phyloP scores from a whole-genome alignment of 2,888 invertebrate genomes.

The Xestia xanthographa region DNA sequence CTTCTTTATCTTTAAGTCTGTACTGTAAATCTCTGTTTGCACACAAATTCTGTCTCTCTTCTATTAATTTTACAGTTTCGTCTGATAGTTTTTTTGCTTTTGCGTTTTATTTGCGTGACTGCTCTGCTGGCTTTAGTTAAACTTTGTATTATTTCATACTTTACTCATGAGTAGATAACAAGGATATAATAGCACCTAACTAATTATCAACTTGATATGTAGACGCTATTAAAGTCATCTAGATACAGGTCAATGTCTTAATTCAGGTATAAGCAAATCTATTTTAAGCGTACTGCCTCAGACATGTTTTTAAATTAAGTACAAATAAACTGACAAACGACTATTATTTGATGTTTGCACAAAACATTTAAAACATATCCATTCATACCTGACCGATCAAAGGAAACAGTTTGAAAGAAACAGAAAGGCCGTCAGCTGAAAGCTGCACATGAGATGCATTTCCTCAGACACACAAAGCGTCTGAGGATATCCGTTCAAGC shows the following conservation, averaged over 20 bases:
- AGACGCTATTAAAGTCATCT: not conserved
- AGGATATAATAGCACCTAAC: not conserved
- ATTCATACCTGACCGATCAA: not conserved
- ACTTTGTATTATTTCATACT: too few relatives aligned
- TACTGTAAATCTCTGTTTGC: too few relatives aligned
- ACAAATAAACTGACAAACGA: not conserved
- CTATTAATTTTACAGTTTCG: too few relatives aligned
- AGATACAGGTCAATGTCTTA: not conserved
- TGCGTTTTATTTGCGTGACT: too few relatives aligned
- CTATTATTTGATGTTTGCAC: not conserved
- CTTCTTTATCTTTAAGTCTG: too few relatives aligned
- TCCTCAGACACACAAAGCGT: slow-evolving; percentile 54
- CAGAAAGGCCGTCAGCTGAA: slow-evolving; percentile 23
- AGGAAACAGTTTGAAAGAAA: slow-evolving; percentile 32
- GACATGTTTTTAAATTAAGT: not conserved
- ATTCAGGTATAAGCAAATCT: not conserved
- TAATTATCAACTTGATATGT: not conserved
- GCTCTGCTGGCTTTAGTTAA: too few relatives aligned
- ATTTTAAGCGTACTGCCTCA: not conserved
- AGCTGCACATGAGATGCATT: slow-evolving; percentile 54
- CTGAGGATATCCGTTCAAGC: slow-evolving; percentile 56
- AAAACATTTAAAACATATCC: slow-evolving; percentile 3
- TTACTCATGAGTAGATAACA: not conserved
- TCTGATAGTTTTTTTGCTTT: too few relatives aligned
- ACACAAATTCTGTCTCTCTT: too few relatives aligned